Conservation (phyloP, 1,140 invertebrate species). For the Heliconius hewitsoni region DNA sequence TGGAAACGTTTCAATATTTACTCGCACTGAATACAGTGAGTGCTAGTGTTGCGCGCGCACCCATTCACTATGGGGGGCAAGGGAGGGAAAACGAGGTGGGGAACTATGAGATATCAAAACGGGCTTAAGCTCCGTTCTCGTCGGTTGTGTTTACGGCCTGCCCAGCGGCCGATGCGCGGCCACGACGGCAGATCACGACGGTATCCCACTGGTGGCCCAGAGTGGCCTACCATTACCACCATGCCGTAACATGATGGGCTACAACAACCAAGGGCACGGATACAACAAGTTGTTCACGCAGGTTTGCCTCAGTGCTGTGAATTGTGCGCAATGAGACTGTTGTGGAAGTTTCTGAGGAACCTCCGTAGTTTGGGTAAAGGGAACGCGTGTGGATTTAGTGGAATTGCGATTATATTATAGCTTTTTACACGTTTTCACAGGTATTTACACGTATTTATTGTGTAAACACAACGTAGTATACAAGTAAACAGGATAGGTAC, state of each 20-base stretch:
- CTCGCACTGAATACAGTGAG: slow-evolving; percentile 27
- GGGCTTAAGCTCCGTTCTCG: slow-evolving; percentile 33
- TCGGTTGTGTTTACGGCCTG: slow-evolving; percentile 45
- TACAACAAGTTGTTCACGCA: slow-evolving; percentile 95
- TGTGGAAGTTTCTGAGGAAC: slow-evolving; percentile 39
- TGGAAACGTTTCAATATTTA: slow-evolving; percentile 44
- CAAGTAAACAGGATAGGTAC: neutral
- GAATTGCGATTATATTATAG: slow-evolving; percentile 2
- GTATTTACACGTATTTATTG: slow-evolving; percentile 6
- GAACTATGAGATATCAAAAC: slow-evolving; percentile 32
- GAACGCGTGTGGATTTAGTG: slow-evolving; percentile 15
- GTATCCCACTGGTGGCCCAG: slow-evolving; percentile 75
- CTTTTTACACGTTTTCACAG: slow-evolving; percentile 11
- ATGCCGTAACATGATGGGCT: slow-evolving; percentile 85
- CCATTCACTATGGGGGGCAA: slow-evolving; percentile 56
- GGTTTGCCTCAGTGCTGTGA: slow-evolving; percentile 78
- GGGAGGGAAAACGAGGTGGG: slow-evolving; percentile 31
- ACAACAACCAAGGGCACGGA: slow-evolving; percentile 89
- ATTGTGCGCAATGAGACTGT: slow-evolving; percentile 31
- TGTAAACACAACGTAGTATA: neutral
- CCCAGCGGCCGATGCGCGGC: slow-evolving; percentile 52
- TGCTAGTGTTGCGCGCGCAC: slow-evolving; percentile 64
- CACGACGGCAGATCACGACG: slow-evolving; percentile 75
- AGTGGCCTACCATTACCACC: slow-evolving; percentile 68
- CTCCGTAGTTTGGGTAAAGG: slow-evolving; percentile 36